phyloP scores from a whole-genome alignment of 1,140 invertebrate genomes.

The Drosophila triauraria region DNA sequence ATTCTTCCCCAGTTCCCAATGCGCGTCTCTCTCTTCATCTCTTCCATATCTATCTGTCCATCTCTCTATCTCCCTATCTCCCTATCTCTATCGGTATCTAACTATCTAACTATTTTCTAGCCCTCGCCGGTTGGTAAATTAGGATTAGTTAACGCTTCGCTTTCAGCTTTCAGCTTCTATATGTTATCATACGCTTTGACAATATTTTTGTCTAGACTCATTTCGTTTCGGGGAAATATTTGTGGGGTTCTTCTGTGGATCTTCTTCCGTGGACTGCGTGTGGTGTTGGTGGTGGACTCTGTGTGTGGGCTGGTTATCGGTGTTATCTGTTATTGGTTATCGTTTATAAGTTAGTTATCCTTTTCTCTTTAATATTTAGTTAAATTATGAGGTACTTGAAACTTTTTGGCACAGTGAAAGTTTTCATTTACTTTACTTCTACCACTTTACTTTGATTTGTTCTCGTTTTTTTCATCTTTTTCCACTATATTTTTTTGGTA shows the following conservation, averaged over 20 bases:
- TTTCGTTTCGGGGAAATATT: constrained; percentile 51
- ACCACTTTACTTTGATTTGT: constrained; percentile 64
- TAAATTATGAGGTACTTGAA: constrained; percentile 85
- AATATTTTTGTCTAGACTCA: constrained; percentile 53
- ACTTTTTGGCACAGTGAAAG: constrained; percentile 85
- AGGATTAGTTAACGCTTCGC: constrained; percentile 60
- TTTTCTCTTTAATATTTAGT: constrained; percentile 73
- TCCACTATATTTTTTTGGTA: constrained; percentile 55
- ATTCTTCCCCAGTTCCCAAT: constrained; percentile 10
- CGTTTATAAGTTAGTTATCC: constrained; percentile 37
- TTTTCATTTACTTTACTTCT: constrained; percentile 75
- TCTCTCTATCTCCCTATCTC: constrained; percentile 1
- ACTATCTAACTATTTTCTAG: constrained; percentile 43
- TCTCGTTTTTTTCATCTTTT: constrained; percentile 42
- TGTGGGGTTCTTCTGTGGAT: constrained; percentile 18
- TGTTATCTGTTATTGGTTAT: constrained; percentile 19
- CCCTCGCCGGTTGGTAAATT: constrained; percentile 49
- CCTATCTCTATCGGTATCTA: constrained; percentile 35
- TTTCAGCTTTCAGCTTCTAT: constrained; percentile 65
- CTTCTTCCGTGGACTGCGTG: constrained; percentile 24
- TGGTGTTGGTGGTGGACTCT: constrained; percentile 12
- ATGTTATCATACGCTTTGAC: constrained; percentile 40
- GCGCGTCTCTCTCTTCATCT: constrained; percentile 1
- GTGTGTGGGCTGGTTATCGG: constrained; percentile 37
- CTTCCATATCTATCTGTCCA: not conserved